These are phyloP conservation scores for Mormyrus proboscirostris DNA, from an alignment of 2,797 vertebrate species.

Conservation along the genomic window DNA sequence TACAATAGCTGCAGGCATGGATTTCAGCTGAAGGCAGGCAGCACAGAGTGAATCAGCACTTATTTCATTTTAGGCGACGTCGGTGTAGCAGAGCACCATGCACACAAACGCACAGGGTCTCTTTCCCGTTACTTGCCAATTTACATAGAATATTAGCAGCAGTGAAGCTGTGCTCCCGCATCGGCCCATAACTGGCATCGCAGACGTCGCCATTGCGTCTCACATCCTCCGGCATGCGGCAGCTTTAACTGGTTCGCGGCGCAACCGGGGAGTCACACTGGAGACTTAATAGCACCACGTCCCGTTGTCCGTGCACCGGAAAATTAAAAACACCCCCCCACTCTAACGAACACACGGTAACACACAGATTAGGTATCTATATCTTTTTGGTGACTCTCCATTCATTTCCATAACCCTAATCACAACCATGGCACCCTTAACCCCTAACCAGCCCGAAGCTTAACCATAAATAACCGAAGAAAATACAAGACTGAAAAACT, in stretches of 20 bases:
- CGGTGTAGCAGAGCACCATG: neutral
- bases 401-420: neutral
- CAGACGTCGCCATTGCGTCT: neutral
- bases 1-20: neutral
- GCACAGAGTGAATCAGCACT: neutral
- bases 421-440: neutral
- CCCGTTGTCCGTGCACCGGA: neutral
- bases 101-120: neutral
- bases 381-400: neutral
- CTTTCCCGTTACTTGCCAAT: neutral
- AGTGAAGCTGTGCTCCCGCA: neutral
- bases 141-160: neutral
- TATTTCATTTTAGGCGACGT: neutral
- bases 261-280: neutral
- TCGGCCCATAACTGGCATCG: neutral
- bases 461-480: neutral
- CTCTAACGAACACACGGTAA: neutral
- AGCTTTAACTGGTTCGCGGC: neutral
- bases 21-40: neutral
- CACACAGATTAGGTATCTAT: neutral
- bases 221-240: neutral
- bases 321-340: neutral
- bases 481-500: neutral
- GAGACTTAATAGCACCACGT: neutral
- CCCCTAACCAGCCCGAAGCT: neutral